Base-by-base conservation (phyloP, 2,888 invertebrate genomes). In the Netelia fuscicornis region DNA sequence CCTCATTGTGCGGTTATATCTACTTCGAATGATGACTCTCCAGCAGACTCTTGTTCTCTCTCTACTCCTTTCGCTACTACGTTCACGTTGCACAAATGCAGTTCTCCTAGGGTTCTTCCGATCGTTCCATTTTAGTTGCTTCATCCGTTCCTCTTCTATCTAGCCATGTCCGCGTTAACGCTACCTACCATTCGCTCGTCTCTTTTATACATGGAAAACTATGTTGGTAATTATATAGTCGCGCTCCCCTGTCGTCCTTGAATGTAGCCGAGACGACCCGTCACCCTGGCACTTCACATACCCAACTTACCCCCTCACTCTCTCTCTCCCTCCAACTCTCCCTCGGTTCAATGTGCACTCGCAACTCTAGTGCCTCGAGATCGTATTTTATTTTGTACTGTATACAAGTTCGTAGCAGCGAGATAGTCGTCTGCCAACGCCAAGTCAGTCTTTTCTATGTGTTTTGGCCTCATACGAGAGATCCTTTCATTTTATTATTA, bases 1-100 rank as follows among this genome's bases (percentile, higher is more conserved):
- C 72, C 60, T 83, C 71, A 76, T 68, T 71, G 56, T 48, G 67
- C 13, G 78, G 84, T 81, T 84, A 72, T 78, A 81, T 78, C 84
- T 60, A 76, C 79, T 79, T 68, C 56, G 65, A 67, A 75, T 68
- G 79, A 85, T 68, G 79, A 80, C 72, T 76, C 80, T 62, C 62
- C 75, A 77, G 64, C 77, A 58, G 10, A 58, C 58, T 58, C 17
- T 42, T 64, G 42, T 44, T 42, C 62, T 6, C 44, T 62, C 44
- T 72, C 37, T 3, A 64, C 58, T 70, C n/a, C 37, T 23, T 60
- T 60, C 80, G 44, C 10, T 13, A 11, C 17, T 71, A 30, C 64
- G 42, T 75, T 75, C 25, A 11, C 64, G 17, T 13, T 52, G 64
- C 52, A 64, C 64, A 68, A 25, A 70, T 10, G 37, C 20, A 70